phyloP scores from a whole-genome alignment of 1,140 invertebrate genomes.

The Phenacoccus solenopsis region DNA sequence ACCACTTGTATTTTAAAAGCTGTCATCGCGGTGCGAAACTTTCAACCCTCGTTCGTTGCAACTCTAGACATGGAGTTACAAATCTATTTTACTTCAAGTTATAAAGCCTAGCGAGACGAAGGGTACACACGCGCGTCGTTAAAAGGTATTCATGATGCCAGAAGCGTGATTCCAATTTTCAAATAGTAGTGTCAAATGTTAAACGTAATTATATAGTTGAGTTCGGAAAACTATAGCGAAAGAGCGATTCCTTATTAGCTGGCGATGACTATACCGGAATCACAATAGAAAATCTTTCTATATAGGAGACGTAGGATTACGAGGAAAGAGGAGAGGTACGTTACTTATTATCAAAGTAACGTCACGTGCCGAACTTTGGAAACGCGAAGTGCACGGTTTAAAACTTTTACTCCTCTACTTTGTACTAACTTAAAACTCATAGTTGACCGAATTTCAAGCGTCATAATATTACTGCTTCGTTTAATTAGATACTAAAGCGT shows the following conservation, averaged over 20 bases:
- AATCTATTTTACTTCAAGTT: slow-evolving; percentile 4
- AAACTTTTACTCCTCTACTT: no score
- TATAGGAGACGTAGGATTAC: no score
- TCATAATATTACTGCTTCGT: no score
- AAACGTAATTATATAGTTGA: background rate
- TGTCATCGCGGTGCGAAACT: background rate
- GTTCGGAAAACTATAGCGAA: background rate
- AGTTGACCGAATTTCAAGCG: no score
- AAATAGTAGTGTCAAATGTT: slow-evolving; percentile 2
- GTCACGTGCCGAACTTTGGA: no score
- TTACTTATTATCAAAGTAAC: no score
- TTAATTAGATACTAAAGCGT: no score
- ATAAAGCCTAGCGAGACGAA: no score
- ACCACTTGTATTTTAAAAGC: background rate
- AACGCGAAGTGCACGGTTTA: no score
- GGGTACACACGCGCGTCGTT: background rate
- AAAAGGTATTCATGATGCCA: background rate
- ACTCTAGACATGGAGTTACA: background rate
- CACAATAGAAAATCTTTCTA: no score
- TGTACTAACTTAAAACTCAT: no score
- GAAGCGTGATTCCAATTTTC: slow-evolving; percentile 1
- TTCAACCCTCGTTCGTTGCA: background rate
- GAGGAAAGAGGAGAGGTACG: no score
- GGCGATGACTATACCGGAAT: background rate
- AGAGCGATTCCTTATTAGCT: background rate